Evolutionary conservation across 2,888 invertebrate species (phyloP).

Genomic region (Andrena hattorfiana): DNA sequence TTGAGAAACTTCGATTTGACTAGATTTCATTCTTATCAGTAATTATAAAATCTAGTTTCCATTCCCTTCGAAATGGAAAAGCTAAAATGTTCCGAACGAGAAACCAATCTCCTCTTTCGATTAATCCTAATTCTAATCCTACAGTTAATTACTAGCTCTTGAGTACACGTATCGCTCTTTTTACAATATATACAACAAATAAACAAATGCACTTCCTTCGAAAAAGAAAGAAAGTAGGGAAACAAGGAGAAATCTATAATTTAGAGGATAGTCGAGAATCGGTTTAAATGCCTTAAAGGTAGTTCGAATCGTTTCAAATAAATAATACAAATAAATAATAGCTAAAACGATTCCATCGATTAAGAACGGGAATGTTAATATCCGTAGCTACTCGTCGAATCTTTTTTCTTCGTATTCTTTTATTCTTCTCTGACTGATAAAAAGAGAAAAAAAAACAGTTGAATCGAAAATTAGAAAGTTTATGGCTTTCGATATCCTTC

Average conservation of each 20-base stretch:
- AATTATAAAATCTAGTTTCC: slow-evolving; percentile 36
- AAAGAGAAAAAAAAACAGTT: slow-evolving; percentile 21
- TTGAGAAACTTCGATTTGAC: slow-evolving; percentile 45
- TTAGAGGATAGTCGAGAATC: slow-evolving; percentile 20
- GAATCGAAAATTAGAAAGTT: slow-evolving; percentile 59
- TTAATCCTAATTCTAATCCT: slow-evolving; percentile 61
- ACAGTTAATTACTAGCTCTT: slow-evolving; percentile 68
- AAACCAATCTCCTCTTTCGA: slow-evolving; percentile 55
- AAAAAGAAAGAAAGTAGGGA: slow-evolving; percentile 70
- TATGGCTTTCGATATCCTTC: slow-evolving; percentile 7
- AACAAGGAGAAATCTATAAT: slow-evolving; percentile 24
- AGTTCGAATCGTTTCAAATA: slow-evolving; percentile 19
- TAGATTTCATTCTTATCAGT: slow-evolving; percentile 54
- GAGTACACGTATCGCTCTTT: slow-evolving; percentile 65
- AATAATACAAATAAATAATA: slow-evolving; percentile 55
- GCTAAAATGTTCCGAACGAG: slow-evolving; percentile 62
- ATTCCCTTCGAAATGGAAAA: slow-evolving; percentile 30
- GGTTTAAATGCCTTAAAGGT: slow-evolving; percentile 23
- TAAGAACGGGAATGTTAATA: slow-evolving; percentile 51
- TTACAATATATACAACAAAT: slow-evolving; percentile 82
- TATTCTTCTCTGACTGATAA: slow-evolving; percentile 6
- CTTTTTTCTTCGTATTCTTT: slow-evolving; percentile 32
- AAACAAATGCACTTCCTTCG: slow-evolving; percentile 84
- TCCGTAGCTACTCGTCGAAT: slow-evolving; percentile 70
- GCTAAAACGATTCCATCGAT: slow-evolving; percentile 32